Conservation (phyloP, 2,113 vertebrate species). For the Octodon degus region DNA sequence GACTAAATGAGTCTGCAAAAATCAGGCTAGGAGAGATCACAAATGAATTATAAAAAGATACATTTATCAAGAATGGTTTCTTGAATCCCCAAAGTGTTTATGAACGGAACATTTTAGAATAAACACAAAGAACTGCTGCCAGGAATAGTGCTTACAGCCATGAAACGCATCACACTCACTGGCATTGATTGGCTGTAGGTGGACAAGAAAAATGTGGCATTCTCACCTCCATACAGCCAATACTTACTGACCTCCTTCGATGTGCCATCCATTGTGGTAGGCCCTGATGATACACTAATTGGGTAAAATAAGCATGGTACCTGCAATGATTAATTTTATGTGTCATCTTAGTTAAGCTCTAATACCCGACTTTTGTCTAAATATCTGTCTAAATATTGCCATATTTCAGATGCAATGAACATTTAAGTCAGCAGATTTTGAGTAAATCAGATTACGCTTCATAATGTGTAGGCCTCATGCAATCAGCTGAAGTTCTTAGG, state of each 20-base stretch:
- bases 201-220: neutral
- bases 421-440: neutral
- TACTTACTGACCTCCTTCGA: neutral
- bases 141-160: neutral
- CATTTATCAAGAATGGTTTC: conserved; percentile 4
- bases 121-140: neutral
- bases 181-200: neutral
- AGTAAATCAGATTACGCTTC: neutral
- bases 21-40: neutral
- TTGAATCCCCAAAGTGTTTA: neutral
- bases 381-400: neutral
- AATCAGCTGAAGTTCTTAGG: neutral
- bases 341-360: neutral
- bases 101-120: conserved; percentile 1
- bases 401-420: neutral
- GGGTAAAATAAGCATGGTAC: neutral
- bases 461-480: neutral
- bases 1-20: neutral
- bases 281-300: neutral
- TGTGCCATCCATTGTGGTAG: neutral
- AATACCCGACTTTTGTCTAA: neutral
- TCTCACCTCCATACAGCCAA: neutral
- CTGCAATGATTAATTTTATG: neutral
- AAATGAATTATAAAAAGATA: neutral
- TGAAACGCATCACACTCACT: neutral